Evolutionary conservation across 2,888 invertebrate genomes (phyloP), one percentile per base, ranked within the genome.

Genomic region (Lymantria dispar): DNA sequence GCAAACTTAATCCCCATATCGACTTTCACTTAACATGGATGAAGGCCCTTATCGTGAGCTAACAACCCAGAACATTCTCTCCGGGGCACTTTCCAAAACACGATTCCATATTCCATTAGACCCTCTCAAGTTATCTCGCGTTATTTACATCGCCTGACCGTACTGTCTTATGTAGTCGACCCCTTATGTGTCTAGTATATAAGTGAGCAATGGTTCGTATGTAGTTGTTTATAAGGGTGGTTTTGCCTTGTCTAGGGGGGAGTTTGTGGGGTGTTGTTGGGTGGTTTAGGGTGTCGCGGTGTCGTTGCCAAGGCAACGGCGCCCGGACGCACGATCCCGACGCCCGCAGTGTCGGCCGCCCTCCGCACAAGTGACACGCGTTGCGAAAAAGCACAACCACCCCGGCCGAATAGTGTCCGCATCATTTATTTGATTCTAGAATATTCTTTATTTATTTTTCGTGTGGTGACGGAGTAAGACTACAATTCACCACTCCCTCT

Each of bases 251-350:
- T 51, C 55, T 50, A 40, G 56, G 54, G 57, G 56, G 54, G 56
- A 52, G 59, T 62, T 54, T 56, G 69, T 74, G 70, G 72, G 64
- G 72, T 76, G 52, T 39, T 64, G 40, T 11, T 12, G 63, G 67
- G 62, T 64, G 74, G 74, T 64, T 70, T 5, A 70, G 78, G 85
- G 87, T 85, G 86, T 85, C 85, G 80, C 85, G 90, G 90, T 87
- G 91, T 87, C 86, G 93, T 93, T 81, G 92, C 84, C 87, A 92
- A 92, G 92, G 92, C 83, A 83, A 93, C 93, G 87, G 87, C 91
- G 83, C 89, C 92, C 92, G 91, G 93, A 80, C 93, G 92, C 92
- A 92, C 92, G 92, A 92, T 92, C 93, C 89, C 90, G 84, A 89
- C 90, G 88, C 89, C 92, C 91, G 91, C 90, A 88, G 92, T 92